Base-by-base conservation (phyloP, 1,140 invertebrate species). In the Plectrocnemia conspersa region DNA sequence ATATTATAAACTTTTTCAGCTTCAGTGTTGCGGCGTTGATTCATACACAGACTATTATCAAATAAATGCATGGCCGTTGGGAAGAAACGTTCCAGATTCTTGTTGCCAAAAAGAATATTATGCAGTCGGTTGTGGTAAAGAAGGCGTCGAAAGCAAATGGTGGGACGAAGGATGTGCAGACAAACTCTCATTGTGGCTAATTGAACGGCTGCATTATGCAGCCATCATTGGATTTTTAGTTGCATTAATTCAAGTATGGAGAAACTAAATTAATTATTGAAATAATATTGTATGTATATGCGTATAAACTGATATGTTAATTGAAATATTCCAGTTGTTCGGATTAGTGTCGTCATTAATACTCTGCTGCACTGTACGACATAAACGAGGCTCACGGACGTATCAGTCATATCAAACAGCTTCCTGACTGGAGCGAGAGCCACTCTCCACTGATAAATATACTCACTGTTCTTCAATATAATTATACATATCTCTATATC, bases 1-100 rank as follows among this genome's bases (percentile, higher is more conserved):
- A n/a, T n/a, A n/a, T 33, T 36, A 27, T 32, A 36, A 65, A 59
- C 57, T 41, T 55, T 68, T 70, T 54, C 60, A 91, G 86, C 83
- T 91, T 54, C 78, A 85, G 45, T 93, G 90, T 64, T 93, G 90
- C 68, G 90, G 90, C n/a, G 85, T 93, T 0, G 76, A 82, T 33
- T 82, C 82, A 23, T 88, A 88, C 64, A 82, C 82, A 45, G 89
- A 93, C 65, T 93, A 89, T 89, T 89, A 83, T 68, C 77, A 85
- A 60, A 85, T 89, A n/a, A 75, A 80, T 21, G 85, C 86, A 0
- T 90, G 88, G 87, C 83, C 83, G 1, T 74, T 77, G 15, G 78
- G 85, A 53, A 77, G 82, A 48, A 80, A 79, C 61, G 87, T 92
- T 1, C 89, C 89, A 1, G 82, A 85, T 57, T 89, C 88, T 0